Base-by-base conservation (phyloP, 2,113 vertebrate species). In the Danio rerio region DNA sequence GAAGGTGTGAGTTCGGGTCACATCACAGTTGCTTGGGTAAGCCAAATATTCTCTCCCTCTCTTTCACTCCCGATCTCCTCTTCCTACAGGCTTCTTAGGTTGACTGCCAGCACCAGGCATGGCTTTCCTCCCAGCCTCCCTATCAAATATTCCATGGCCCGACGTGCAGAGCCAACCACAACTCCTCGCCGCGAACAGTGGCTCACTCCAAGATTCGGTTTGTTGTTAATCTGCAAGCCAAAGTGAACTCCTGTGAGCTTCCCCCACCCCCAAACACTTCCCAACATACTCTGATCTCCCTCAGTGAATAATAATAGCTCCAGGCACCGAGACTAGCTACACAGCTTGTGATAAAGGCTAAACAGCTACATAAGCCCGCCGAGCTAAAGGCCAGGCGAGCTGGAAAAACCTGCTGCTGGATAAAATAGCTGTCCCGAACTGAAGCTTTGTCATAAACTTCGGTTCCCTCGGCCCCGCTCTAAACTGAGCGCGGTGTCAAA, bases 201-300 rank as follows among this genome's bases (percentile, higher is more conserved):
- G 10, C 75, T 78, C 75, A 78, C 81, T 87, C 81, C 88, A 86
- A 88, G 82, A 68, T 75, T 83, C 52, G 63, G 71, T 78, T 82
- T 83, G 86, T 87, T 87, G 78, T 81, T 88, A 63, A 87, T 83
- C 81, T 81, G 47, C 75, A 85, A 88, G 82, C 87, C 86, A 87
- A 87, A 69, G 65, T 62, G 40, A 77, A 80, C 80, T 81, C 74
- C 68, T 78, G 59, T 56, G 62, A 85, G 76, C 82, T 13, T 72
- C 61, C 52, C 55, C 16, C 75, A 42, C 75, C 58, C 66, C 74
- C 73, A 68, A 56, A 78, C 68, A 53, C 79, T 45, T 61, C 70
- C 58, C 56, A n/a, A 78, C 80, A 70, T 77, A 74, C 83, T 12
- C 6, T 52, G 68, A 42, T 83, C 65, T 83, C 78, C 81, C 74